Conservation (phyloP, 2,113 vertebrate species). For the Salminus brasiliensis region DNA sequence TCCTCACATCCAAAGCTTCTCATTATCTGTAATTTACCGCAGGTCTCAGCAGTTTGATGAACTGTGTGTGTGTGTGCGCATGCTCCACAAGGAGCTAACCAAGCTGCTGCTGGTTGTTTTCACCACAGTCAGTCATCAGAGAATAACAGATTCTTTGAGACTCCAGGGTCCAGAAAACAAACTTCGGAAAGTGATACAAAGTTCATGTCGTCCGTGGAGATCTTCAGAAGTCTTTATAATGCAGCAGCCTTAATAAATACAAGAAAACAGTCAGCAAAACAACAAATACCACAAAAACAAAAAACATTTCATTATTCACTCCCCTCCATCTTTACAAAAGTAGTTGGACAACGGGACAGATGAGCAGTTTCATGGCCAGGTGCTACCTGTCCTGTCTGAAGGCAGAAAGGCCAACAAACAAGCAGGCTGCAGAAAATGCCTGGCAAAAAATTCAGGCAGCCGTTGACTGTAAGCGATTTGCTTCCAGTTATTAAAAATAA, state of each 20-base stretch:
- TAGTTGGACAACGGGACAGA: too few species aligned
- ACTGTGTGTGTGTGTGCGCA: not conserved
- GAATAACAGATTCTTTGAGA: not conserved
- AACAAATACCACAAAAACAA: not conserved
- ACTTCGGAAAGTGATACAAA: not conserved
- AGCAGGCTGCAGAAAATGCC: too few species aligned
- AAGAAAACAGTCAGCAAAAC: not conserved
- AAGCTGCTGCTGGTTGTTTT: too few species aligned
- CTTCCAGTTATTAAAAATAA: too few species aligned
- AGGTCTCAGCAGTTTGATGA: not conserved
- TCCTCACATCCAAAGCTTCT: not conserved
- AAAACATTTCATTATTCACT: not conserved
- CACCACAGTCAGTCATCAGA: too few species aligned
- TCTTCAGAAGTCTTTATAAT: slow-evolving; percentile 73
- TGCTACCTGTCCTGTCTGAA: too few species aligned
- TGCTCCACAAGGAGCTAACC: not conserved
- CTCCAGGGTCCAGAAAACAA: not conserved
- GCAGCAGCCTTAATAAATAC: slow-evolving; percentile 64
- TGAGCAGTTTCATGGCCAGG: too few species aligned
- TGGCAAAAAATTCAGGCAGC: too few species aligned
- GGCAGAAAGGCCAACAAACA: too few species aligned
- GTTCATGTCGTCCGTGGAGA: not conserved
- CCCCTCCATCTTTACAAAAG: too few species aligned
- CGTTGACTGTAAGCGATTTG: too few species aligned
- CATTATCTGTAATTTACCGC: not conserved